Evolutionary conservation across 2,113 vertebrate species (phyloP).

Genomic region (Chloroceryle aenea): DNA sequence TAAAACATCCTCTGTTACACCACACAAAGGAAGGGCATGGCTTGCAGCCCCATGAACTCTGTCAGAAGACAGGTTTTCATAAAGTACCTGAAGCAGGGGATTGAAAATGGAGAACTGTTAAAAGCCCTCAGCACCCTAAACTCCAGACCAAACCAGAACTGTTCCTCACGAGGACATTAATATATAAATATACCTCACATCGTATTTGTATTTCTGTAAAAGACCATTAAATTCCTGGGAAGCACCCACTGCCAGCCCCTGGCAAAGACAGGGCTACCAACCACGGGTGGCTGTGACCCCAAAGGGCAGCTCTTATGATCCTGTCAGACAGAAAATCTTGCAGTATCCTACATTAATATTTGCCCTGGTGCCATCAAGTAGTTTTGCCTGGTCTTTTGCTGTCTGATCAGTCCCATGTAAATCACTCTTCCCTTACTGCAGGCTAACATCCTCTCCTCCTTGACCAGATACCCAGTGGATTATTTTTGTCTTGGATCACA

Average conservation of each 20-base stretch:
- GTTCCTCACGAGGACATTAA: not conserved
- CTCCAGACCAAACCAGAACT: not conserved
- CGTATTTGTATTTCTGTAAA: not conserved
- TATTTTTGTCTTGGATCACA: conserved; percentile 81
- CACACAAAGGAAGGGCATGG: not conserved
- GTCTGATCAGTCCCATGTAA: conserved; percentile 10
- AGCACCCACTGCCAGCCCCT: not conserved
- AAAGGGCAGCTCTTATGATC: not conserved
- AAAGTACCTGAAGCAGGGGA: not conserved
- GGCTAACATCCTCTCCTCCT: conserved; percentile 57
- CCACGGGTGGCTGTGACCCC: not conserved
- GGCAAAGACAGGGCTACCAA: not conserved
- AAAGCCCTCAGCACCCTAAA: not conserved
- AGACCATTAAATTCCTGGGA: not conserved
- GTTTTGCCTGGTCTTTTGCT: not conserved
- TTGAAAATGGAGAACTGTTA: not conserved
- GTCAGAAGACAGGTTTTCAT: not conserved
- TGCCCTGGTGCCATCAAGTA: not conserved
- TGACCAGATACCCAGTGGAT: conserved; percentile 72
- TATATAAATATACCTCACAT: not conserved
- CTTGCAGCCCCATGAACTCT: not conserved
- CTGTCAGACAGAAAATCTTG: not conserved
- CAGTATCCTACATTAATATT: not conserved
- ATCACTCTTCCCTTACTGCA: conserved; percentile 47
- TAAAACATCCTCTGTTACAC: not conserved